Conservation (phyloP, 2,113 vertebrate species). For the Neopipo cinnamomea region DNA sequence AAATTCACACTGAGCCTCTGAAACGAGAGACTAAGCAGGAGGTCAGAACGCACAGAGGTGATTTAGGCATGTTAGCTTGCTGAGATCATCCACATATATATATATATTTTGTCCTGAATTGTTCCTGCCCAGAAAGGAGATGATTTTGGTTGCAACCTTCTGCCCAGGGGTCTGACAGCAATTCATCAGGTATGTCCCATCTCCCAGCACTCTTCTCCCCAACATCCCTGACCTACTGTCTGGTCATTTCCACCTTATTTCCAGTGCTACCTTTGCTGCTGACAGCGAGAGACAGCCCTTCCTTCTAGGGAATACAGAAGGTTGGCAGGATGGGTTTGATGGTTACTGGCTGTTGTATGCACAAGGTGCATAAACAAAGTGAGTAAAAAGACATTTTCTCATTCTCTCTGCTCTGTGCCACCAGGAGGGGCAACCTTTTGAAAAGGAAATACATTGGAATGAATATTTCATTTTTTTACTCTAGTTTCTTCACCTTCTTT, state of each 20-base stretch:
- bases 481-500: background rate
- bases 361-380: background rate
- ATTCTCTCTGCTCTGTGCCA: background rate
- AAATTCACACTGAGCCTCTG: background rate
- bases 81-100: background rate
- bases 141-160: background rate
- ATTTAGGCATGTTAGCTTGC: background rate
- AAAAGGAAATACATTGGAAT: background rate
- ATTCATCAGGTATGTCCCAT: background rate
- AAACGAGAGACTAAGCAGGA: background rate
- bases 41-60: background rate
- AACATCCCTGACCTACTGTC: background rate
- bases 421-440: background rate
- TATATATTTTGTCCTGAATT: background rate
- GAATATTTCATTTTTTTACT: background rate
- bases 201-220: background rate
- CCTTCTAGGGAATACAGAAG: background rate
- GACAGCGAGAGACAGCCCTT: background rate
- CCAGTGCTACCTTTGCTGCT: background rate
- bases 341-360: accelerated
- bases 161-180: background rate
- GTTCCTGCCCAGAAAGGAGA: background rate
- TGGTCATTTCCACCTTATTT: background rate
- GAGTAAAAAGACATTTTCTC: background rate
- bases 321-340: background rate